These are phyloP conservation scores for Porites lobata DNA, from an alignment of 92 coral and sea anemone species.

Conservation along the genomic window DNA sequence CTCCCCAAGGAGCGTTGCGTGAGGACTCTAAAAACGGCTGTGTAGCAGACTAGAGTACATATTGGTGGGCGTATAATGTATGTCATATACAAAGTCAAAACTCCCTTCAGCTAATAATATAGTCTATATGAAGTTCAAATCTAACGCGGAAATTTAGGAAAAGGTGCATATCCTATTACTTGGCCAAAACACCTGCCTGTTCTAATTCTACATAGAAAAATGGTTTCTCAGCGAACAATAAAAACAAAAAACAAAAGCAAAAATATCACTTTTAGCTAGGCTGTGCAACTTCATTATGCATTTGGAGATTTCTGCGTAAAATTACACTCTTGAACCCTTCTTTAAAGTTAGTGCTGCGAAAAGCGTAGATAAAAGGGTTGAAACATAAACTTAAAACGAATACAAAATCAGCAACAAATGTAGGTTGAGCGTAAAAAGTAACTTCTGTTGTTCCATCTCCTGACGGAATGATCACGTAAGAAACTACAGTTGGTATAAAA, in stretches of 20 bases:
- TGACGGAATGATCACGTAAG: neutral
- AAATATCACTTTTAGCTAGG: neutral
- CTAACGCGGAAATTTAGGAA: no score
- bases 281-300: neutral
- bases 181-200: no score
- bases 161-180: no score
- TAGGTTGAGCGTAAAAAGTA: neutral
- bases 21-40: no score
- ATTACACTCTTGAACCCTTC: neutral
- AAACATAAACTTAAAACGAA: neutral
- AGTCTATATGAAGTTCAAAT: no score
- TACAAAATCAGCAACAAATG: neutral
- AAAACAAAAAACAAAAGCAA: neutral
- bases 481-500: neutral
- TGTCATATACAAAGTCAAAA: no score
- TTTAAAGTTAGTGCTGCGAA: slow-evolving; percentile 8
- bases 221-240: no score
- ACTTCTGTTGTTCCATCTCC: neutral
- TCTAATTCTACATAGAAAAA: no score
- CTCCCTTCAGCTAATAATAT: no score
- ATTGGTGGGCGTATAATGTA: no score
- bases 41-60: no score
- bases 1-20: no score
- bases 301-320: neutral
- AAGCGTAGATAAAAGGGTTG: neutral